Evolutionary conservation across 2,113 vertebrate species (phyloP).

Genomic region (Morone chrysops): DNA sequence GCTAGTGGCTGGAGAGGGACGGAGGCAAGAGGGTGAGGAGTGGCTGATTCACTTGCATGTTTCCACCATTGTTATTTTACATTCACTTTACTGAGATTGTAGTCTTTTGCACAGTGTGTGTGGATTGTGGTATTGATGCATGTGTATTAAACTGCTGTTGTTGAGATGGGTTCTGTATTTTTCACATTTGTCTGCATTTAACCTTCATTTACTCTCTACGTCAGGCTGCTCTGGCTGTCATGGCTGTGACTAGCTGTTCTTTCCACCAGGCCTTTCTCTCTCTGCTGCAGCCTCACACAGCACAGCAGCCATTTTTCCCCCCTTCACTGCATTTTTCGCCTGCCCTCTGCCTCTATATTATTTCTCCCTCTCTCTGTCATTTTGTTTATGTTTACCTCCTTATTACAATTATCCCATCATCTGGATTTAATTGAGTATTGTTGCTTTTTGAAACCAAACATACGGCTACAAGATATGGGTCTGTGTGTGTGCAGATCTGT

Average conservation of each 20-base stretch:
- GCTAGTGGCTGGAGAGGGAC: constrained; percentile 73
- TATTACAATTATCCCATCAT: background rate
- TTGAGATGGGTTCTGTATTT: constrained; percentile 47
- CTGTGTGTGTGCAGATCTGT: constrained; percentile 43
- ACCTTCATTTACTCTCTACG: constrained; percentile 56
- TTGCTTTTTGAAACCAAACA: constrained; percentile 43
- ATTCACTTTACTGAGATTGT: constrained; percentile 47
- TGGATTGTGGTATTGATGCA: constrained; percentile 54
- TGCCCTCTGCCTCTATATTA: constrained; percentile 46
- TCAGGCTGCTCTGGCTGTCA: constrained; percentile 67
- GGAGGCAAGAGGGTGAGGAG: constrained; percentile 84
- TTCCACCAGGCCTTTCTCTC: constrained; percentile 71
- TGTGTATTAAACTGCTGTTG: constrained; percentile 64
- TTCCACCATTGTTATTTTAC: constrained; percentile 74
- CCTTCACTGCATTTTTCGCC: constrained; percentile 49
- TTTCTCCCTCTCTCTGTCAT: constrained; percentile 33
- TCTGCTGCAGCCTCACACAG: constrained; percentile 71
- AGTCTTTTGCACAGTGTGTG: constrained; percentile 21
- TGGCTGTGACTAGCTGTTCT: constrained; percentile 66
- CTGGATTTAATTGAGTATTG: constrained; percentile 7
- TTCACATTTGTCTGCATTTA: constrained; percentile 53
- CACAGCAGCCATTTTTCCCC: constrained; percentile 73
- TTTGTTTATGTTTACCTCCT: background rate
- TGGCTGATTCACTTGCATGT: constrained; percentile 81
- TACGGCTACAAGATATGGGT: constrained; percentile 46